A percentile compares a stretch with the other conserved stretches of the same genome.
These are phyloP conservation scores for Neomicropteryx cornuta DNA, from an alignment of 1,140 invertebrate genomes.

Conservation along the genomic window DNA sequence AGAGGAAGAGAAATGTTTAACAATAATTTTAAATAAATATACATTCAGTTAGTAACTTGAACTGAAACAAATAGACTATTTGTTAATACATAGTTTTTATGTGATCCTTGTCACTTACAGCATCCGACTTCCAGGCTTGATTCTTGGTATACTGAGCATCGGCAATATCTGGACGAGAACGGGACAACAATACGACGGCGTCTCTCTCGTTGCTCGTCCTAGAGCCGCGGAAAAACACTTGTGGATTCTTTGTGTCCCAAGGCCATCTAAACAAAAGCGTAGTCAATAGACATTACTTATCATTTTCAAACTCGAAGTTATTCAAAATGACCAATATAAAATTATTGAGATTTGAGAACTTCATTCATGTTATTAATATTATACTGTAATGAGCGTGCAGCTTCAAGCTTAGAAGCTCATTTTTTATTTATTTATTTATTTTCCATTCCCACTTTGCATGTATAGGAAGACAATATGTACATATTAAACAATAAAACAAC, in stretches of 20 bases:
- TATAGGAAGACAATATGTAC: too few relatives aligned
- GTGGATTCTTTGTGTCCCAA: slow-evolving; percentile 67
- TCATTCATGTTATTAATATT: too few relatives aligned
- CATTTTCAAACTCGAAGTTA: background rate
- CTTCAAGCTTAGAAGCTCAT: too few relatives aligned
- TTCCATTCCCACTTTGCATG: too few relatives aligned
- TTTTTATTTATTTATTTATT: too few relatives aligned
- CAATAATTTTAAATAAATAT: background rate
- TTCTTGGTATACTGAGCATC: slow-evolving; percentile 96
- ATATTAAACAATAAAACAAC: too few relatives aligned
- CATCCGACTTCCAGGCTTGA: slow-evolving; percentile 94
- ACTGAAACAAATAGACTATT: too few relatives aligned
- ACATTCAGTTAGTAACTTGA: too few relatives aligned
- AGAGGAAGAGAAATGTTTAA: slow-evolving; percentile 9
- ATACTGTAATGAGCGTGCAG: too few relatives aligned
- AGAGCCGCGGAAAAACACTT: slow-evolving; percentile 89
- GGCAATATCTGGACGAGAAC: slow-evolving; percentile 64
- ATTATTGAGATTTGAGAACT: too few relatives aligned
- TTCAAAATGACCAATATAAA: too few relatives aligned
- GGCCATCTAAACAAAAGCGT: slow-evolving; percentile 34
- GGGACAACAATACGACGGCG: slow-evolving; percentile 75
- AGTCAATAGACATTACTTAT: background rate
- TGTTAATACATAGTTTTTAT: too few relatives aligned
- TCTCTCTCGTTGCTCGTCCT: slow-evolving; percentile 86
- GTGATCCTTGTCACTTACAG: slow-evolving; percentile 43